Percentiles rank a stretch among this genome's conserved stretches.
Conservation (phyloP, 2,797 vertebrate genomes). For the Melanogrammus aeglefinus region DNA sequence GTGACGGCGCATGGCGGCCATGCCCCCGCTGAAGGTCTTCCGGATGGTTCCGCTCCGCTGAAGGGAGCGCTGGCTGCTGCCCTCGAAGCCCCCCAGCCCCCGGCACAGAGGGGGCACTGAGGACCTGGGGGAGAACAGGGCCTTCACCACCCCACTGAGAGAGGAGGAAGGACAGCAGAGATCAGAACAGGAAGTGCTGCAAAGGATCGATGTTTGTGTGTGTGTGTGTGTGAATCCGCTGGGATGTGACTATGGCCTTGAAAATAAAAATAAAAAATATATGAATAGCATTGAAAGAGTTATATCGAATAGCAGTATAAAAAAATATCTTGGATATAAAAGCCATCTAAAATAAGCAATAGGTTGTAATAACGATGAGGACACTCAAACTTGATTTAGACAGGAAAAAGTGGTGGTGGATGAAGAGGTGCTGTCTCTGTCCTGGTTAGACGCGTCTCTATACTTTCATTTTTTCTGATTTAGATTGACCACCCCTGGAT, state of each 20-base stretch:
- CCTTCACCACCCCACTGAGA: conserved; percentile 64
- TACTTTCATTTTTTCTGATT: no score
- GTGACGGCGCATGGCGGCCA: conserved; percentile 78
- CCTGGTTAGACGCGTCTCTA: no score
- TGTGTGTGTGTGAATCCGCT: neutral
- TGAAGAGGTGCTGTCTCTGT: no score
- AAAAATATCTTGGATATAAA: neutral
- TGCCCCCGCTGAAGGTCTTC: conserved; percentile 83
- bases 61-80: conserved; percentile 81
- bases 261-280: neutral
- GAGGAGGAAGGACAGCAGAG: neutral
- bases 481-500: no score
- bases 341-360: neutral
- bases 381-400: neutral
- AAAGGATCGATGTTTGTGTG: neutral
- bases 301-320: neutral
- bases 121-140: conserved; percentile 71
- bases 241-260: neutral
- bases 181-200: neutral
- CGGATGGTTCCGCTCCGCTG: conserved; percentile 79
- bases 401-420: neutral
- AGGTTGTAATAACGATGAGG: neutral
- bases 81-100: conserved; percentile 84
- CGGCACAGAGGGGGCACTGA: conserved; percentile 73
- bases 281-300: no score